Base-by-base conservation (phyloP, 2,888 invertebrate species). In the Drosophila koepferae region DNA sequence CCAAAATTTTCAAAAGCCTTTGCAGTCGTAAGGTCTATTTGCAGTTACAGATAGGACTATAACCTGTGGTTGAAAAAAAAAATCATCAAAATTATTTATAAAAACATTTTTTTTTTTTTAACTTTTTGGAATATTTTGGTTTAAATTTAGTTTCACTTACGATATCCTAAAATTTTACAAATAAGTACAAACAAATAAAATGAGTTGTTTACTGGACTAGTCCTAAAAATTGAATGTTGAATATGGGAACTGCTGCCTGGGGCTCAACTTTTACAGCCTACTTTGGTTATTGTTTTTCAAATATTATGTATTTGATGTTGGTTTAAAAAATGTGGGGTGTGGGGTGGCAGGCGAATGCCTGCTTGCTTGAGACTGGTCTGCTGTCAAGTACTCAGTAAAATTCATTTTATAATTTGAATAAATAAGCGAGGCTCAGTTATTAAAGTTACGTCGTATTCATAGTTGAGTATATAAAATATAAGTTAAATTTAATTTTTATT, bases 131-230 rank as follows among this genome's bases (percentile, higher is more conserved):
- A 14, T 31, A 34, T 14, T 12, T 18, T 12, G 7, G 14, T 18
- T 18, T 3, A 51, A 10, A 7, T 36, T 20, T 53, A 7, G 3
- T 53, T 53, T 53, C 16, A 51, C 61, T 51, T 41, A 61, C 61
- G 40, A 51, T 28, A 51, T 31, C 34, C 3, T 1, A 7, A 16
- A 36, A 14, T n/a, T 53, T 53, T 14, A 53, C 53, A 53, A 53
- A 16, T 36, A 20, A 2, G 53, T 48, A 60, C 59, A 60, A 20
- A 51, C 49, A 61, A 51, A 36, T 28, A 61, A 16, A 14, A 1
- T 31, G 9, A 51, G 20, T 6, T 51, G 40, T 49, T 61, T 38
- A 51, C 49, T 40, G 41, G 18, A 61, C 49, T 18, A 40, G 51
- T 23, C 28, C 36, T 10, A 31, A 31, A 61, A 16, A 3, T 5